A percentile compares a stretch with the other conserved stretches of the same genome.
phyloP scores from a whole-genome alignment of 2,113 vertebrate genomes.

The Aphyosemion australe region DNA sequence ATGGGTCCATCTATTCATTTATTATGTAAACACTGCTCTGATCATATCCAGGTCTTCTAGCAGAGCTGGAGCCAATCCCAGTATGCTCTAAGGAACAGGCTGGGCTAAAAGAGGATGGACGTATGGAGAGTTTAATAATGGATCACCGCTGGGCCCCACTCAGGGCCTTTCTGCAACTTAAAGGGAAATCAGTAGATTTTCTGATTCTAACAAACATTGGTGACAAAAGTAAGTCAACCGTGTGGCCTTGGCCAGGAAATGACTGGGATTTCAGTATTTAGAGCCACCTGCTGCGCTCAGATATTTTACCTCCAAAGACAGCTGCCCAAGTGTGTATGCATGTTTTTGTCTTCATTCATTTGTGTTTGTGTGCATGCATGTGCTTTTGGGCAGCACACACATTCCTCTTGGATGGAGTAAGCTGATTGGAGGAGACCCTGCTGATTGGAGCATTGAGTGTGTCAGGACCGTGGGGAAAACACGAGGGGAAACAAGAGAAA shows the following conservation, averaged over 20 bases:
- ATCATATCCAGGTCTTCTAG: constrained; percentile 21
- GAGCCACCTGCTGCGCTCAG: constrained; percentile 62
- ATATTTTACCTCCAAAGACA: constrained; percentile 39
- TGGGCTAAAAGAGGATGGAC: neutral
- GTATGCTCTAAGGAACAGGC: constrained; percentile 15
- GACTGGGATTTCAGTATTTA: constrained; percentile 51
- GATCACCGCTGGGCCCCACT: too few species aligned
- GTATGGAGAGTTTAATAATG: neutral
- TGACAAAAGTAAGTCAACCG: constrained; percentile 12
- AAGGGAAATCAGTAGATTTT: constrained; percentile 1
- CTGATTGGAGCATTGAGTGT: constrained; percentile 50
- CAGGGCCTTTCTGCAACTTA: neutral
- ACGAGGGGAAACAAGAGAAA: constrained; percentile 37
- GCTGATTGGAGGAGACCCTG: constrained; percentile 46
- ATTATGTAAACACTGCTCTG: constrained; percentile 30
- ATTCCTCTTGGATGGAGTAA: constrained; percentile 64
- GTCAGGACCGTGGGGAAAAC: constrained; percentile 40
- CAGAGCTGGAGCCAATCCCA: constrained; percentile 16
- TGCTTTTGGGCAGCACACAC: constrained; percentile 30
- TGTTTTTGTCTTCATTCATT: neutral
- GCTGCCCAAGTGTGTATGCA: constrained; percentile 20
- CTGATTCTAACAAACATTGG: constrained; percentile 27
- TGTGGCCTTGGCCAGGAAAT: constrained; percentile 15
- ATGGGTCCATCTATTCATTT: constrained; percentile 23
- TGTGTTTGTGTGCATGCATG: constrained; percentile 19